Percentiles rank a stretch among this genome's conserved stretches.
These are phyloP conservation scores for Phaetusa simplex DNA, from an alignment of 2,113 vertebrate genomes.

Conservation along the genomic window DNA sequence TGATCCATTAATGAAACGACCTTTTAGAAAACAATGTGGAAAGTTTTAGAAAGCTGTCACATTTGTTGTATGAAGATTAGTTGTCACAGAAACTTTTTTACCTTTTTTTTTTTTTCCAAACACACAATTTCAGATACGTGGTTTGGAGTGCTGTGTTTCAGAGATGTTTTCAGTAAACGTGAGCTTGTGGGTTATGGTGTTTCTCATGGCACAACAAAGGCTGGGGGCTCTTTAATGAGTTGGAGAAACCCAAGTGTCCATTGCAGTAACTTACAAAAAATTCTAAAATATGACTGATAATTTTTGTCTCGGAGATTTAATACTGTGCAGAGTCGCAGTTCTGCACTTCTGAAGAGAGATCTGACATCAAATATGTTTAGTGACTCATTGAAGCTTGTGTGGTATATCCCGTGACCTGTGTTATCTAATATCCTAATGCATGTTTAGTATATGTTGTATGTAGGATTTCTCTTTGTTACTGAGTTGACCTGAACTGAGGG, in stretches of 20 bases:
- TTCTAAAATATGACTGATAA: neutral
- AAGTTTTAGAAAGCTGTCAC: neutral
- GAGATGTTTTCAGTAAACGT: neutral
- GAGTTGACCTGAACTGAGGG: neutral
- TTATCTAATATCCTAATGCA: neutral
- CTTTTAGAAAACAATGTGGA: neutral
- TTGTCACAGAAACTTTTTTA: neutral
- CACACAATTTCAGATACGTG: accelerated
- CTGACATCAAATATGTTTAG: neutral
- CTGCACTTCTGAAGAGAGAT: neutral
- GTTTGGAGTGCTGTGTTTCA: neutral
- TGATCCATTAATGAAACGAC: neutral
- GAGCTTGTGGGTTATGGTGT: neutral
- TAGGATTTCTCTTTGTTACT: neutral
- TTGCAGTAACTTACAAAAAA: neutral
- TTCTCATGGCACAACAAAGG: neutral
- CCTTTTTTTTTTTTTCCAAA: neutral
- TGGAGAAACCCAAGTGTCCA: neutral
- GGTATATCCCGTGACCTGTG: neutral
- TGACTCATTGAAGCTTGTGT: neutral
- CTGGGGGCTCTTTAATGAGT: neutral
- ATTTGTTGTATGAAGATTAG: neutral
- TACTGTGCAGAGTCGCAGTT: neutral
- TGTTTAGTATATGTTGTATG: neutral
- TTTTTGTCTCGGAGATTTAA: neutral